phyloP scores from a whole-genome alignment of 2,888 invertebrate species.

The Diarsia dahlii region DNA sequence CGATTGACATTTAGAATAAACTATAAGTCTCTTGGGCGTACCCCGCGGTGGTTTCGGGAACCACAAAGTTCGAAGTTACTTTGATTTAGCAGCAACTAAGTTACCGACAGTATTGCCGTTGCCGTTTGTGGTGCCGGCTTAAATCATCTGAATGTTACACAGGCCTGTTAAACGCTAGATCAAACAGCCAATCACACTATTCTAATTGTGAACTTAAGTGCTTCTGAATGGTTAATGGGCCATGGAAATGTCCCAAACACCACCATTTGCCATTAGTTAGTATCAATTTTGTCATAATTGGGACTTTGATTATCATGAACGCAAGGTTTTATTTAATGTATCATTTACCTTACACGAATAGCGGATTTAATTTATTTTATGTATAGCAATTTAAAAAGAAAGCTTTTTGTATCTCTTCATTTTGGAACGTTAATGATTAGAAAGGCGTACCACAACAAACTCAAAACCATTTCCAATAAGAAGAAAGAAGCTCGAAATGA shows the following conservation, averaged over 20 bases:
- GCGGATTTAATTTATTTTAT: not conserved
- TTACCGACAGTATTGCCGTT: conserved; percentile 13
- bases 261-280: not conserved
- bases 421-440: conserved; percentile 54
- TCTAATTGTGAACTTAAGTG: conserved; percentile 16
- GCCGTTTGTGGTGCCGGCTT: conserved; percentile 1
- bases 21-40: conserved; percentile 37
- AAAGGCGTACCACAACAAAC: conserved; percentile 49
- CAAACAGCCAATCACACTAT: conserved; percentile 23
- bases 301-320: not conserved
- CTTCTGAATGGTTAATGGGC: conserved; percentile 20
- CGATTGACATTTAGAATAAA: conserved; percentile 55
- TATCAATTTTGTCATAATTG: conserved; percentile 15
- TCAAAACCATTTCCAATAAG: conserved; percentile 70
- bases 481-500: conserved; percentile 73
- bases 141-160: conserved; percentile 8
- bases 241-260: conserved; percentile 3
- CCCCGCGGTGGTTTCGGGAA: not conserved
- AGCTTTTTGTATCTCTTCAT: conserved; percentile 30
- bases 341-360: not conserved
- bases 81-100: conserved; percentile 23
- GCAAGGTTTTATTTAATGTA: not conserved
- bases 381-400: not conserved
- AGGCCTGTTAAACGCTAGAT: conserved; percentile 13
- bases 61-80: conserved; percentile 16